phyloP scores from a whole-genome alignment of 2,888 invertebrate species.

The Scotopteryx bipunctaria region DNA sequence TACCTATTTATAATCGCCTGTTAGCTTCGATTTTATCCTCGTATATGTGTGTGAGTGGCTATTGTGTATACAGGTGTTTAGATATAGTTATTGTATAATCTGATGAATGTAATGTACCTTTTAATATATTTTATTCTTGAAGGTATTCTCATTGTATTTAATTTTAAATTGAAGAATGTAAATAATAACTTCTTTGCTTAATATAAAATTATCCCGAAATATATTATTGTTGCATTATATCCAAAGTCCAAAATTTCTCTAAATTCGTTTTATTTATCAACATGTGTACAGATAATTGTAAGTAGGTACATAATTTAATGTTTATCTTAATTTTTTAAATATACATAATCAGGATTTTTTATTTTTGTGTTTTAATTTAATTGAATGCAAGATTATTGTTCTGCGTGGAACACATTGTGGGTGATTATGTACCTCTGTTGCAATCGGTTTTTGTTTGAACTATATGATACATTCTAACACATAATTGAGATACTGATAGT shows the following conservation, averaged over 20 bases:
- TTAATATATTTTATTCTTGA: constrained; percentile 46
- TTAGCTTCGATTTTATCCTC: constrained; percentile 42
- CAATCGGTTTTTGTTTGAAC: too few species aligned
- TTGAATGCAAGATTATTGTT: neutral
- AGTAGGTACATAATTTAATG: constrained; percentile 74
- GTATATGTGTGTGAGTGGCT: constrained; percentile 51
- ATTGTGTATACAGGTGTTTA: constrained; percentile 49
- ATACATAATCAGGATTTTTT: constrained; percentile 80
- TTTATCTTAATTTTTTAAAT: constrained; percentile 80
- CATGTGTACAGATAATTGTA: constrained; percentile 80
- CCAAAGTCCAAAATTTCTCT: constrained; percentile 69
- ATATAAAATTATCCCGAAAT: constrained; percentile 58
- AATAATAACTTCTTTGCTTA: constrained; percentile 65
- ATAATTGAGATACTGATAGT: too few species aligned
- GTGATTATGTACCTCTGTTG: too few species aligned
- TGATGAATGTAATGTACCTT: constrained; percentile 65
- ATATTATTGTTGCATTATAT: constrained; percentile 50
- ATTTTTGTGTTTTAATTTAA: constrained; percentile 52
- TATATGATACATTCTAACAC: too few species aligned
- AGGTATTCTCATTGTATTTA: constrained; percentile 52
- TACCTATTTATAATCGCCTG: constrained; percentile 35
- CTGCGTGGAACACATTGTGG: too few species aligned
- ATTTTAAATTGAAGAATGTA: constrained; percentile 59
- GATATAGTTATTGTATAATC: constrained; percentile 46
- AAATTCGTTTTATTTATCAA: constrained; percentile 75